phyloP scores from a whole-genome alignment of 2,113 vertebrate species.

The Rhinoderma darwinii region DNA sequence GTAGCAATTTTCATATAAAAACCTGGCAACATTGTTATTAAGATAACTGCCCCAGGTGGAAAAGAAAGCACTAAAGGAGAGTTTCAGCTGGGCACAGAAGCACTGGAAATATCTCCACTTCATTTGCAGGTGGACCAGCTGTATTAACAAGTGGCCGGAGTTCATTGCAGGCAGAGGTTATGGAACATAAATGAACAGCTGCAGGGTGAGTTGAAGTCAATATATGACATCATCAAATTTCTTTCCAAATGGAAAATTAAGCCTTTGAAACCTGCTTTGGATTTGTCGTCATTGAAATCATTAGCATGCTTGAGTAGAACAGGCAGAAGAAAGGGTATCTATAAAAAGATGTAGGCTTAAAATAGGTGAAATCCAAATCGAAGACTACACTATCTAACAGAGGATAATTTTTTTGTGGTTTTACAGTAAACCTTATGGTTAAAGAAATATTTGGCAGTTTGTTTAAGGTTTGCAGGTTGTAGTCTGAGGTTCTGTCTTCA shows the following conservation, averaged over 20 bases:
- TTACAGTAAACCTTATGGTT: slow-evolving; percentile 1
- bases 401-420: slow-evolving; percentile 17
- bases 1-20: neutral
- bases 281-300: slow-evolving; percentile 46
- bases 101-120: slow-evolving; percentile 9
- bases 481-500: slow-evolving; percentile 25
- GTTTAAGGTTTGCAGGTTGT: neutral
- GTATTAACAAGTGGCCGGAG: slow-evolving; percentile 44
- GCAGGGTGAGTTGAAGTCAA: slow-evolving; percentile 24
- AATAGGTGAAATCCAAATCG: neutral
- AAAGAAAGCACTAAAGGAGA: slow-evolving; percentile 26
- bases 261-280: slow-evolving; percentile 26
- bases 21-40: neutral
- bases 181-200: slow-evolving; percentile 33
- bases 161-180: slow-evolving; percentile 40
- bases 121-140: slow-evolving; percentile 41
- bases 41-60: neutral
- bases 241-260: slow-evolving; percentile 40
- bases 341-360: slow-evolving; percentile 15
- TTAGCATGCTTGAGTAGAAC: slow-evolving; percentile 14
- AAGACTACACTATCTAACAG: neutral
- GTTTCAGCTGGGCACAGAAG: slow-evolving; percentile 32
- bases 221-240: slow-evolving; percentile 36
- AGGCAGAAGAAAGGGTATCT: slow-evolving; percentile 16
- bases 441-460: slow-evolving; percentile 31